Base-by-base conservation (phyloP, 1,140 invertebrate species). In the Tetramorium alpestre region DNA sequence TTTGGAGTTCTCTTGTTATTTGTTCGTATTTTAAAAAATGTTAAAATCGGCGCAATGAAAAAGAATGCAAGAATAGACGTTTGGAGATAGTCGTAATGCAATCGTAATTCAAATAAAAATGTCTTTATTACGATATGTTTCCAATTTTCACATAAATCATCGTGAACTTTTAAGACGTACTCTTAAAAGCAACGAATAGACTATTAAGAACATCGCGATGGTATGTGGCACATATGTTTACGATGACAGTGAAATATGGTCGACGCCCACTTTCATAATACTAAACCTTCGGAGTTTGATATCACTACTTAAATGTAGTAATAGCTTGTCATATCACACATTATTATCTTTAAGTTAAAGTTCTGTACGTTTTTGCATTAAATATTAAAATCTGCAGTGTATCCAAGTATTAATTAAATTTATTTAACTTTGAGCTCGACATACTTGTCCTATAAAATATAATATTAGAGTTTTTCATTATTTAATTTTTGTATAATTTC, bases 231-330 rank as follows among this genome's bases (percentile, higher is more conserved):
- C 22, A 54, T 44, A 69, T 25, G n/a, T 69, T 81, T 81, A 70
- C 51, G 78, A 81, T 73, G 54, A 75, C 25, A 73, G 47, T 73
- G 67, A 82, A 58, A 58, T 75, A 84, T 38, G 80, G 33, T 73
- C 47, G 69, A 84, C 69, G 69, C 80, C 80, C 80, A 84, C 54
- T 84, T 84, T 73, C 41, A 60, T 84, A 73, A 84, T 49, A 13
- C 41, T 33, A 70, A 60, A 62, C 25, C 80, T 84, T 75, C 80
- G 77, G 8, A 49, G 28, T 41, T 73, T 84, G 47, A 60, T 60
- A 82, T 58, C n/a, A 80, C 60, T 47, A 64, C 44, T 80, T 80
- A 33, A 49, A 38, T 49, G 18, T 41, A 58, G 54, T 54, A 76
- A 75, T 58, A 18, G 33, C 54, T 38, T 58, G 72, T 44, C 44